Evolutionary conservation across 2,888 invertebrate species (phyloP).

Genomic region (Opisthograptis luteolata): DNA sequence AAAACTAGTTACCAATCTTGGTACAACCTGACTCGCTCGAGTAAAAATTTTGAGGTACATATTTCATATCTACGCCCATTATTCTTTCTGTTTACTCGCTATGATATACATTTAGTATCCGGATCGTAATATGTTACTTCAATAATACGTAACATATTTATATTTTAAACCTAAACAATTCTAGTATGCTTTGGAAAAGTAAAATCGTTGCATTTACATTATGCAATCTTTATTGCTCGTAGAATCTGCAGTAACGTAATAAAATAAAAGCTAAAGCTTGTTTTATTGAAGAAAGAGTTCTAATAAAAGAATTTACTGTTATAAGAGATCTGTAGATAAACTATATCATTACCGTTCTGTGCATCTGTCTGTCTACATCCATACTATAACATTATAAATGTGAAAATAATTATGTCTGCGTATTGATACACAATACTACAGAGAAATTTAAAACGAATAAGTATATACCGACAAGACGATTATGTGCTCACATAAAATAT

Average conservation of each 20-base stretch:
- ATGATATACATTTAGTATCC: slow-evolving; percentile 12
- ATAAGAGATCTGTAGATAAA: too few species aligned
- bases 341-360: too few species aligned
- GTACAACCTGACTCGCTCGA: slow-evolving; percentile 43
- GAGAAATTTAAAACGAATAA: too few species aligned
- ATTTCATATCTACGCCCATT: slow-evolving; percentile 47
- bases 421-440: too few species aligned
- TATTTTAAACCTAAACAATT: too few species aligned
- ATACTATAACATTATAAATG: too few species aligned
- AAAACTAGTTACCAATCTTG: slow-evolving; percentile 59
- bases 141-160: background rate
- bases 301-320: too few species aligned
- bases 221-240: background rate
- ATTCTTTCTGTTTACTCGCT: slow-evolving; percentile 21
- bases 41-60: slow-evolving; percentile 48
- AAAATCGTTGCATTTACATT: background rate
- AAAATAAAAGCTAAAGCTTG: background rate
- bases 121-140: slow-evolving; percentile 1
- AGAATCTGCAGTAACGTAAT: background rate
- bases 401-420: too few species aligned
- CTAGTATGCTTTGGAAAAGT: background rate
- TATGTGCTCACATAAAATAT: too few species aligned
- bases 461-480: too few species aligned
- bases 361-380: background rate
- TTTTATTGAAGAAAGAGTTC: too few species aligned